A percentile compares a stretch with the other conserved stretches of the same genome.
Conservation (phyloP, 2,888 invertebrate species). For the Xanthia icteritia region DNA sequence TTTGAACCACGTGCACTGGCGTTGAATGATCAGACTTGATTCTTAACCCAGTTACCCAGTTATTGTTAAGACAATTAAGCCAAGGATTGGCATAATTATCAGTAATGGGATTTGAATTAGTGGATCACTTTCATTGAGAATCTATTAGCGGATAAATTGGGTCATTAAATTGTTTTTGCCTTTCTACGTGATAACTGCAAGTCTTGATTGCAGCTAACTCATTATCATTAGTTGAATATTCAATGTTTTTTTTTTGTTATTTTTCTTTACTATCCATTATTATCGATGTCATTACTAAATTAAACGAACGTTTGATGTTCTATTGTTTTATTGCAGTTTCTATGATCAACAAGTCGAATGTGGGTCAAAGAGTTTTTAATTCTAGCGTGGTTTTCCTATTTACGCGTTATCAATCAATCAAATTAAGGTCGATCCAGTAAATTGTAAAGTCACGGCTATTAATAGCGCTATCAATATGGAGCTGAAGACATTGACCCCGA, state of each 20-base stretch:
- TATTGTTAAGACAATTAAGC: slow-evolving; percentile 52
- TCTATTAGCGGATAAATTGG: slow-evolving; percentile 1
- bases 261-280: slow-evolving; percentile 9
- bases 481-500: slow-evolving; percentile 58
- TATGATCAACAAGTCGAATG: slow-evolving; percentile 10
- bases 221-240: slow-evolving; percentile 13
- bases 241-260: neutral
- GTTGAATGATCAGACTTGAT: slow-evolving; percentile 53
- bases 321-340: slow-evolving; percentile 40
- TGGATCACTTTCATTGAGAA: slow-evolving; percentile 13
- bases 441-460: slow-evolving; percentile 45
- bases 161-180: slow-evolving; percentile 13
- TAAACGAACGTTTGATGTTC: slow-evolving; percentile 1
- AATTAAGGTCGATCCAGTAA: slow-evolving; percentile 59
- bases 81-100: slow-evolving; percentile 45
- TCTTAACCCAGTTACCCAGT: slow-evolving; percentile 69
- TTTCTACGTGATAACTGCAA: neutral
- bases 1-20: slow-evolving; percentile 54
- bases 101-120: slow-evolving; percentile 36
- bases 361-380: slow-evolving; percentile 44
- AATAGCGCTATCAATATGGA: slow-evolving; percentile 53
- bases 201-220: neutral
- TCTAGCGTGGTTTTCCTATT: slow-evolving; percentile 39
- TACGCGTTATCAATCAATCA: slow-evolving; percentile 41
- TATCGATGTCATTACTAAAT: slow-evolving; percentile 5